Percentiles rank a stretch among this genome's conserved stretches.
Evolutionary conservation across 2,888 invertebrate genomes (phyloP).

Genomic region (Drosophila mercatorum): DNA sequence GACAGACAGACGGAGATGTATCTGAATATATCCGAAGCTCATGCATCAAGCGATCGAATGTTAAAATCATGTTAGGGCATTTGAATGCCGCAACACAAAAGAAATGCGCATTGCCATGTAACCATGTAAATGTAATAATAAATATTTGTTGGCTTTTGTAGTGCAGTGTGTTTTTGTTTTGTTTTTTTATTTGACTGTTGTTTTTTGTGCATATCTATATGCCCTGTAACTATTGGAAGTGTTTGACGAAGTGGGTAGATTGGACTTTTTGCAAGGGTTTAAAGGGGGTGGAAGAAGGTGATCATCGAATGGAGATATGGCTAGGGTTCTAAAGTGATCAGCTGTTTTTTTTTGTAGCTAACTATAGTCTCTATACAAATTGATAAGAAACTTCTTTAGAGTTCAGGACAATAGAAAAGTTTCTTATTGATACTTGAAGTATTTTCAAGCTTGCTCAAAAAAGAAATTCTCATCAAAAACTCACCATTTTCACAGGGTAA

Average conservation of each 20-base stretch:
- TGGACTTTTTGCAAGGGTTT: no score
- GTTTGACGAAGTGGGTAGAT: neutral
- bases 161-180: constrained; percentile 16
- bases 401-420: neutral
- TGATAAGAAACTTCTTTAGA: neutral
- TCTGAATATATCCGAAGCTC: neutral
- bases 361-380: neutral
- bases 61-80: constrained; percentile 36
- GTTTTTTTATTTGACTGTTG: constrained; percentile 9
- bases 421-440: neutral
- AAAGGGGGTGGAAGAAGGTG: no score
- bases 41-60: constrained; percentile 2
- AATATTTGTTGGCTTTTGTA: constrained; percentile 75
- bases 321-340: no score
- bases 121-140: constrained; percentile 71
- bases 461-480: no score
- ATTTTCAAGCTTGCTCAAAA: neutral
- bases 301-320: no score
- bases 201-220: constrained; percentile 10
- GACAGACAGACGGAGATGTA: neutral
- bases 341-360: neutral
- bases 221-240: constrained; percentile 9
- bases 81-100: constrained; percentile 41
- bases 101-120: constrained; percentile 57
- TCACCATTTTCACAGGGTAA: constrained; percentile 11